Evolutionary conservation across 2,113 vertebrate genomes (phyloP).

Genomic region (Eublepharis macularius): DNA sequence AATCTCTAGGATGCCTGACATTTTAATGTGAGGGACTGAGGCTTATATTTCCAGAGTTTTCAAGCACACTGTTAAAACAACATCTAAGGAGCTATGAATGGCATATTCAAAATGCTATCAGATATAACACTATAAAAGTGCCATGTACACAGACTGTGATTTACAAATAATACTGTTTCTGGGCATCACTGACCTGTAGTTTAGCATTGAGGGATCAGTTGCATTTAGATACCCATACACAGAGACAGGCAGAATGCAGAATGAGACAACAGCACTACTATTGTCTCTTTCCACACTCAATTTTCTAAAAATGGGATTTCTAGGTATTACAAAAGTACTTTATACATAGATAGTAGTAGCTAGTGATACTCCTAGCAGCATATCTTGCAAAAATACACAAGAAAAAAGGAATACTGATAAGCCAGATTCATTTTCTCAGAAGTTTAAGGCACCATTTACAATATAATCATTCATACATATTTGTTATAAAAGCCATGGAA

Average conservation of each 20-base stretch:
- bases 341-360: neutral
- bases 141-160: neutral
- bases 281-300: neutral
- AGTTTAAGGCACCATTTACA: neutral
- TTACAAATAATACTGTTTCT: neutral
- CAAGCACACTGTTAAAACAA: no score
- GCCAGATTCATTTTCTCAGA: neutral
- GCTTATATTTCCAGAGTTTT: no score
- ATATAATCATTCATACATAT: neutral
- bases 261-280: neutral
- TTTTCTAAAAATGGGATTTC: neutral
- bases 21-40: no score
- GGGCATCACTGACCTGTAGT: neutral
- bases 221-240: neutral
- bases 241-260: neutral
- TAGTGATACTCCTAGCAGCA: neutral
- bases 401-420: neutral
- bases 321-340: neutral
- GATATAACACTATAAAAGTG: neutral
- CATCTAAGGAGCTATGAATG: neutral
- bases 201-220: neutral
- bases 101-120: neutral
- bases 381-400: neutral
- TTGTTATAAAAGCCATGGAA: neutral
- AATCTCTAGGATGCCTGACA: no score